Base-by-base conservation (phyloP, 2,797 vertebrate species). In the Echeneis naucrates region DNA sequence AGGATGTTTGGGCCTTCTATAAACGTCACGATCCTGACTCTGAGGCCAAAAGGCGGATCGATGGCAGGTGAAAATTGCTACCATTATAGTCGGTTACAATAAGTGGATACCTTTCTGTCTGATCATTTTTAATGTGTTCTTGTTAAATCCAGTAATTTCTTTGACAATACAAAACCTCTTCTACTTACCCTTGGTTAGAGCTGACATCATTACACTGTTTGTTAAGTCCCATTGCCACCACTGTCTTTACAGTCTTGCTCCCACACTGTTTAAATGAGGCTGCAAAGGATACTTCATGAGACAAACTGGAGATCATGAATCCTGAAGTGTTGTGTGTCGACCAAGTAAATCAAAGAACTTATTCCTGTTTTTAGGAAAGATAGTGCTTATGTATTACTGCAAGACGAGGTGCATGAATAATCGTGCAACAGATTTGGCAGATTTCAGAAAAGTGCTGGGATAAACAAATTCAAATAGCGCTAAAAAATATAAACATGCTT, bases 401-500 rank as follows among this genome's bases (percentile, higher is more conserved):
- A 17, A 33, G 52, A 67, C 0, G 10, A 14, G 42, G 55, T 56
- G 51, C 38, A n/a, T 26, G 50, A 26, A 67, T 70, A 68, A 64
- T 58, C 19, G 66, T 37, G 40, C 40, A 59, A 44, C 23, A 60
- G n/a, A 62, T 57, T 58, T 51, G 42, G 40, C 62, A 72, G 51
- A 80, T 77, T 75, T 61, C 26, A 65, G 65, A 74, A 58, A 73
- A 67, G 33, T 40, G 59, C 52, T 62, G 0, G 24, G 14, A 23
- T 65, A 78, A 77, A 85, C 67, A 83, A 68, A 81, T 88, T 61
- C 65, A 75, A 75, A 77, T 59, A 65, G 37, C 32, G 37, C 32
- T 12, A 42, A 62, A 32, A n/a, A 55, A 58, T 47, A 42, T 53
- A 50, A 79, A 74, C 48, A 77, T 12, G 38, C n/a, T 30, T 27